Percentiles rank a stretch among this genome's conserved stretches.
phyloP scores from a whole-genome alignment of 2,113 vertebrate species.

The Chelonoidis abingdonii region DNA sequence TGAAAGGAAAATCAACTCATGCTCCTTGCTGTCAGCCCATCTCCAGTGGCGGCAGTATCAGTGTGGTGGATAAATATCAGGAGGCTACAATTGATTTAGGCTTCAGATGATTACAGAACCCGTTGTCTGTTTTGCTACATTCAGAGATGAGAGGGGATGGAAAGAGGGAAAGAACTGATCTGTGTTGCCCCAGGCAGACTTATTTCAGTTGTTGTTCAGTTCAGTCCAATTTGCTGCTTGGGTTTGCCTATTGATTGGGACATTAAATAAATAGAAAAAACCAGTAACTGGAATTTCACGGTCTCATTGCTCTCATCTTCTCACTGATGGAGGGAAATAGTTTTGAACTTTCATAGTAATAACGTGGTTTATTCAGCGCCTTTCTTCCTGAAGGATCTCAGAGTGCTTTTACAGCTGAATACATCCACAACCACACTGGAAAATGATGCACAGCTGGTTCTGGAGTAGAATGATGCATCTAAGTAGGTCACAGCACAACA shows the following conservation, averaged over 20 bases:
- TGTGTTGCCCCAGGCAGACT: constrained; percentile 9
- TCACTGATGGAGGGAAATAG: neutral
- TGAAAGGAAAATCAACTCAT: neutral
- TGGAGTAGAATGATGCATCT: neutral
- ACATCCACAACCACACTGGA: neutral
- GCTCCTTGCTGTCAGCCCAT: neutral
- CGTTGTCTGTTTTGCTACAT: neutral
- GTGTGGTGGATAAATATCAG: neutral
- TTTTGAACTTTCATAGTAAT: neutral
- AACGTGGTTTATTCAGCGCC: neutral
- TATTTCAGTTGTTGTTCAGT: constrained; percentile 31
- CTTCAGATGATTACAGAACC: neutral
- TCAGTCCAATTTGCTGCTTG: constrained; percentile 34
- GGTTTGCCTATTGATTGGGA: constrained; percentile 34
- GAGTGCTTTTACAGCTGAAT: neutral
- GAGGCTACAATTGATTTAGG: neutral
- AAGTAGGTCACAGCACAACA: neutral
- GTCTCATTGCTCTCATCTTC: neutral
- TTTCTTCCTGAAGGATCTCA: neutral
- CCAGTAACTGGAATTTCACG: neutral
- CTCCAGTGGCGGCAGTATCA: neutral
- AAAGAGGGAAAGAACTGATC: neutral
- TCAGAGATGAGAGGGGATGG: constrained; percentile 26
- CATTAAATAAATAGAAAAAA: constrained; percentile 38
- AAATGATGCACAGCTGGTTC: rapidly evolving